Conservation (phyloP, 2,888 invertebrate species). For the Cheilosia scutellata region DNA sequence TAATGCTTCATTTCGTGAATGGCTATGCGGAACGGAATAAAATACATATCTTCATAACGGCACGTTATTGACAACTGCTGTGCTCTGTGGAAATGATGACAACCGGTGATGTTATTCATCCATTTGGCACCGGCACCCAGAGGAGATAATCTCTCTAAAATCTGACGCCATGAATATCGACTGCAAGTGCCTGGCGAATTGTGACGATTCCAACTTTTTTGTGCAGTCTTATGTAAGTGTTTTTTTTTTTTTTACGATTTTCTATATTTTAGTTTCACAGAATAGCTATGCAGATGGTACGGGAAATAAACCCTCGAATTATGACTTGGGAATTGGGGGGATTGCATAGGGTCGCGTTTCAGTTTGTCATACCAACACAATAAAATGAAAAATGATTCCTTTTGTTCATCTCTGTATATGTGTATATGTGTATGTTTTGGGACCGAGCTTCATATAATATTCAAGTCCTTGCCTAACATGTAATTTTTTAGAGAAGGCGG, state of each 20-base stretch:
- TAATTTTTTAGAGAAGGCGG: no score
- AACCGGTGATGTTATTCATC: slow-evolving; percentile 34
- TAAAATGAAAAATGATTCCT: no score
- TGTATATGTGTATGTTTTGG: no score
- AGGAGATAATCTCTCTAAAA: slow-evolving; percentile 85
- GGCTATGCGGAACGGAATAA: slow-evolving; percentile 62
- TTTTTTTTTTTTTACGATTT: neutral
- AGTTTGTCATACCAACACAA: no score
- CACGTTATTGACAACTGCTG: slow-evolving; percentile 64
- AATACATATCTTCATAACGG: slow-evolving; percentile 57
- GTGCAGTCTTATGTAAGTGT: slow-evolving; percentile 86
- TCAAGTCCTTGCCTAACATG: no score
- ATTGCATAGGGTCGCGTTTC: no score
- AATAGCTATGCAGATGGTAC: neutral
- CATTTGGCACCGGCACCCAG: slow-evolving; percentile 80
- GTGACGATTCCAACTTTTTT: slow-evolving; percentile 89
- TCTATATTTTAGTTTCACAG: neutral
- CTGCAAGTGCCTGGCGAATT: slow-evolving; percentile 88
- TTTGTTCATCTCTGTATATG: no score
- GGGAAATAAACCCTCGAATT: neutral
- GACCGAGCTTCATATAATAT: no score
- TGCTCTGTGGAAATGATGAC: slow-evolving; percentile 28
- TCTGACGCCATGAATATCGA: slow-evolving; percentile 85
- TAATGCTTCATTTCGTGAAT: slow-evolving; percentile 47
- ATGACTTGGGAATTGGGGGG: no score